Percentiles rank a stretch among this genome's conserved stretches.
Evolutionary conservation across 2,113 vertebrate species (phyloP).

Genomic region (Scomber colias): DNA sequence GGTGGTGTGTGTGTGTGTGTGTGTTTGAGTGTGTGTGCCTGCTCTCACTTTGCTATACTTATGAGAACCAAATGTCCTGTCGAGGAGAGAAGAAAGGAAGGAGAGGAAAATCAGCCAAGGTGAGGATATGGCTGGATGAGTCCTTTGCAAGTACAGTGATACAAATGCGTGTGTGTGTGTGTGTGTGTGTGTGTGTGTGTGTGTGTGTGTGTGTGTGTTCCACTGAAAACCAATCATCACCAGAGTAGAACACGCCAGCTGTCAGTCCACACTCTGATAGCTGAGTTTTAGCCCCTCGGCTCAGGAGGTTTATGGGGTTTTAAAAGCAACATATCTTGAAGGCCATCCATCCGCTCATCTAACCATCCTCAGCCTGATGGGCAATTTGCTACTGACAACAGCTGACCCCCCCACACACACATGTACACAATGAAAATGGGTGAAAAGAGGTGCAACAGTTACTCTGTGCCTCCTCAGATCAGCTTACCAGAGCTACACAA

Average conservation of each 20-base stretch:
- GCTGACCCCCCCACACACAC: not conserved
- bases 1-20: slow-evolving; percentile 10
- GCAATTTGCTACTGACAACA: slow-evolving; percentile 44
- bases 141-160: slow-evolving; percentile 23
- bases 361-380: slow-evolving; percentile 43
- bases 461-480: not conserved
- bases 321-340: slow-evolving; percentile 71
- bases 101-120: slow-evolving; percentile 16
- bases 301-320: slow-evolving; percentile 74
- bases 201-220: slow-evolving; percentile 30
- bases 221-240: slow-evolving; percentile 73
- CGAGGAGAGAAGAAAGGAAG: slow-evolving; percentile 11
- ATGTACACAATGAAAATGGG: not conserved
- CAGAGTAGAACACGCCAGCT: slow-evolving; percentile 66
- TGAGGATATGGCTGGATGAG: slow-evolving; percentile 4
- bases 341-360: slow-evolving; percentile 37
- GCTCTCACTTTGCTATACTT: slow-evolving; percentile 25
- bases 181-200: slow-evolving; percentile 27
- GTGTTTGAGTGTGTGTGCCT: slow-evolving; percentile 3
- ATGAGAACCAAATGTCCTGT: slow-evolving; percentile 59
- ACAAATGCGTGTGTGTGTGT: not conserved
- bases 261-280: slow-evolving; percentile 65
- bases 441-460: slow-evolving; percentile 13
- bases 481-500: not conserved
- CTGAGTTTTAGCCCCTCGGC: slow-evolving; percentile 51